Evolutionary conservation across 2,888 invertebrate genomes (phyloP), one percentile per base, ranked within the genome.

Genomic region (Halictus quadricinctus): DNA sequence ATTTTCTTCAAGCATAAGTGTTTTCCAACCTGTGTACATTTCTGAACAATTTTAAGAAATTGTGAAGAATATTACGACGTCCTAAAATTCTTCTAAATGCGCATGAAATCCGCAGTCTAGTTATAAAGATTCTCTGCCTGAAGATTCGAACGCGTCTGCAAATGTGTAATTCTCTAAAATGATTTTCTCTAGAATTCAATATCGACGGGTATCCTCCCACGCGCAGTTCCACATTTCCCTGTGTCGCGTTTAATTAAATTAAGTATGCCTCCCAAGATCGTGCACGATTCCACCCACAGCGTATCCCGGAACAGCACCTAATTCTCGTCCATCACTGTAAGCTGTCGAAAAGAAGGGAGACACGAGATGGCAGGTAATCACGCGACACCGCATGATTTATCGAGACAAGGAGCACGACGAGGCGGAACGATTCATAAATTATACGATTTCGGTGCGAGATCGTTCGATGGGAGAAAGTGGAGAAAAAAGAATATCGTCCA

Each of bases 351-450:
- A 72, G 69, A 70, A 76, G 54, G 29, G 29, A 69, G 60, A 73
- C 54, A 64, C 72, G 69, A 76, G 84, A 86, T 79, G 76, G 76
- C 80, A 72, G 80, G 76, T 80, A 85, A 87, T 86, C 85, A 77
- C 79, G 85, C 85, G 80, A 82, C 80, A 81, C 80, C 64, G 80
- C 66, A 74, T 81, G 86, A 82, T 86, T 82, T 77, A 86, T 70
- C 46, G 50, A 21, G 72, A 70, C 85, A 50, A 69, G 76, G 21
- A 79, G 46, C 46, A 58, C 76, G 48, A 43, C 46, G 46, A 41
- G 76, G 46, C 60, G 43, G 70, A 36, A 54, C 50, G 80, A 74
- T 79, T 81, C 86, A 76, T 79, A 79, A 84, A 81, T 84, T 84
- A 86, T 54, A 60, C 72, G 69, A 77, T 77, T 83, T 75, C 76